Evolutionary conservation across 23 tunicate species (phyloP).

Genomic region (Botrylloides violaceus): DNA sequence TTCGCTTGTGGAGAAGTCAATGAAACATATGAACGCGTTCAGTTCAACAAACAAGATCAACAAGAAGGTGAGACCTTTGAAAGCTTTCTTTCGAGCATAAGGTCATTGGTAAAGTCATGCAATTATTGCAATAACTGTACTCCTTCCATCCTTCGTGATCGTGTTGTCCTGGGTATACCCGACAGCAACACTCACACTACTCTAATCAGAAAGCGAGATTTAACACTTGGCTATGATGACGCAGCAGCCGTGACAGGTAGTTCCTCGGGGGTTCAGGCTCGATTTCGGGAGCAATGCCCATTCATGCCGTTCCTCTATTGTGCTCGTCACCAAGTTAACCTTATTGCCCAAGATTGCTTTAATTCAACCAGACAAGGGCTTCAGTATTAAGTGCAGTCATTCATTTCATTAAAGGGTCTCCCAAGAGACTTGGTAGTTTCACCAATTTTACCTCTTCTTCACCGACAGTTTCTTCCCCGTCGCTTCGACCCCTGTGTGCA

Average conservation of each 20-base stretch:
- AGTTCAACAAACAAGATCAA: too few relatives aligned
- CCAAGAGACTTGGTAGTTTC: not conserved
- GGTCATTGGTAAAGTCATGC: too few relatives aligned
- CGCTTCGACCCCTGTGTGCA: not conserved
- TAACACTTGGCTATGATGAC: slow-evolving; percentile 33
- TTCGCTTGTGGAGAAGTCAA: too few relatives aligned
- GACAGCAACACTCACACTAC: too few relatives aligned
- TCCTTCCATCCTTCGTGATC: too few relatives aligned
- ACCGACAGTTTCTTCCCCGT: not conserved
- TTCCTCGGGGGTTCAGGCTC: slow-evolving; percentile 23
- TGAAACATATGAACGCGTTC: too few relatives aligned
- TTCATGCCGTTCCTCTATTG: slow-evolving; percentile 11
- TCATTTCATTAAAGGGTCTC: not conserved
- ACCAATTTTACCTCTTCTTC: not conserved
- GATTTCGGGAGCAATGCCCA: slow-evolving; percentile 6
- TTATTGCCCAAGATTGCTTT: slow-evolving; percentile 11
- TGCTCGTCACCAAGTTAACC: slow-evolving; percentile 24
- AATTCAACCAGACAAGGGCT: not conserved
- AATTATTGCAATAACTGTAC: too few relatives aligned
- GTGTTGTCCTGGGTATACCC: too few relatives aligned
- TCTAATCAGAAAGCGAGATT: too few relatives aligned
- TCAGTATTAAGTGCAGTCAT: not conserved
- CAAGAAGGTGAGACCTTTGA: too few relatives aligned
- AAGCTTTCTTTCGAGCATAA: too few relatives aligned
- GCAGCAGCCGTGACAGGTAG: slow-evolving; percentile 30